These are phyloP conservation scores for Olivierus martensii DNA, from an alignment of 1,140 invertebrate genomes.

Conservation along the genomic window DNA sequence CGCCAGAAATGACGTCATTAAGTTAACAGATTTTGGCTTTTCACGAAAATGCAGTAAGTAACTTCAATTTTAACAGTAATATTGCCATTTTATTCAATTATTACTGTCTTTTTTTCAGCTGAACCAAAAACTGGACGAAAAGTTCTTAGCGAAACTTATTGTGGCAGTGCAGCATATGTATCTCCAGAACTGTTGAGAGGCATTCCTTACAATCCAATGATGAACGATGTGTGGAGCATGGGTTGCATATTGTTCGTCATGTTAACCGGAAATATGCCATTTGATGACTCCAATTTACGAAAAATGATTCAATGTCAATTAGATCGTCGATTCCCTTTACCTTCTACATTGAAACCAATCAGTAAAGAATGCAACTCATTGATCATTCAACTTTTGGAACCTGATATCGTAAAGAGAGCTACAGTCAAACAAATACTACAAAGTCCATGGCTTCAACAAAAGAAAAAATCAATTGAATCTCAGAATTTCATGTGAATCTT, in stretches of 20 bases:
- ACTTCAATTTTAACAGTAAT: too few species aligned
- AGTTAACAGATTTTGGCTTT: conserved; percentile 50
- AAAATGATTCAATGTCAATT: conserved; percentile 64
- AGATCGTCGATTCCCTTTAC: conserved; percentile 47
- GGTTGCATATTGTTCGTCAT: conserved; percentile 49
- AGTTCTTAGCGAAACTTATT: conserved; percentile 43
- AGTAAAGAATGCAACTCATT: conserved; percentile 21
- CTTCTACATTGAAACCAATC: conserved; percentile 19
- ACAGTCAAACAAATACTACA: conserved; percentile 34
- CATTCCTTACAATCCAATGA: conserved; percentile 42
- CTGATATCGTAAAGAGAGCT: conserved; percentile 42
- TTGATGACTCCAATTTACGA: conserved; percentile 66
- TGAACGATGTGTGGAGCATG: conserved; percentile 47
- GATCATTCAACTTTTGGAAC: conserved; percentile 45
- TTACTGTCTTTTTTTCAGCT: conserved; percentile 3
- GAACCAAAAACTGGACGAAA: conserved; percentile 25
- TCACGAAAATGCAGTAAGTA: conserved; percentile 19
- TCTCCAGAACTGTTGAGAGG: conserved; percentile 48
- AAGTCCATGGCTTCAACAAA: too few species aligned
- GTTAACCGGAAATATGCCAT: conserved; percentile 67
- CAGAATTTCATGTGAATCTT: too few species aligned
- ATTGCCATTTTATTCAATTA: too few species aligned
- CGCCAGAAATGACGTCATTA: conserved; percentile 36
- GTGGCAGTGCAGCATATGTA: conserved; percentile 49
- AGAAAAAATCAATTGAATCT: too few species aligned